Base-by-base conservation (phyloP, 2,113 vertebrate species). In the Rutilus rutilus region DNA sequence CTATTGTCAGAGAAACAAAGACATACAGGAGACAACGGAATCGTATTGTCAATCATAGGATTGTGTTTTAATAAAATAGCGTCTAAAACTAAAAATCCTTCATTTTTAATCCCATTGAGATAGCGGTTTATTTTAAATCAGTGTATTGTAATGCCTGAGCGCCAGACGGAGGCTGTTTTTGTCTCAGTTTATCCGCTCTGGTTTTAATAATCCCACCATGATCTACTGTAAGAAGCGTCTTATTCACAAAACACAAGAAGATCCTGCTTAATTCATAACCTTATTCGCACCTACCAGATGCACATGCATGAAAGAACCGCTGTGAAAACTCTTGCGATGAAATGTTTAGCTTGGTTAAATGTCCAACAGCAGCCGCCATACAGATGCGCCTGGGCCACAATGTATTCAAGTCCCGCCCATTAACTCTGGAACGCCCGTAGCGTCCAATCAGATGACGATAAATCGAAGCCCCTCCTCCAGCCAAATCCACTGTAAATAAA, bases 161-260 rank as follows among this genome's bases (percentile, higher is more conserved):
- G 6, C 6, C 71, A 17, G 42, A 6, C 69, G 33, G 82, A 21
- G 45, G 59, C 77, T 84, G 0, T 83, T 87, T 77, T 92, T 89
- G 87, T 91, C 87, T 60, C 92, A 93, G 89, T 91, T 94, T 94
- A 94, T 92, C 92, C 82, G 90, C 92, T 92, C 93, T 92, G 91
- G 89, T 0, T 78, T 92, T 90, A 92, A 67, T 65, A 30, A 93
- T 92, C 94, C 91, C 93, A 93, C 93, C 93, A 92, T 92, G 3
- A 78, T 23, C 73, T 60, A 69, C 67, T 21, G 8, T 69, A 76
- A 23, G 23, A 76, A 11, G 21, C 23, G 39, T 47, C 71, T 45
- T 74, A 45, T 47, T 47, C 39, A 47, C 71, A 27, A 75, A 75
- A 14, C 42, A 59, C 3, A 89, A 90, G 50, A 39, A 36, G 42